Percentiles rank a stretch among this genome's conserved stretches.
Conservation (phyloP, 1,140 invertebrate species). For the Nymphalis io region DNA sequence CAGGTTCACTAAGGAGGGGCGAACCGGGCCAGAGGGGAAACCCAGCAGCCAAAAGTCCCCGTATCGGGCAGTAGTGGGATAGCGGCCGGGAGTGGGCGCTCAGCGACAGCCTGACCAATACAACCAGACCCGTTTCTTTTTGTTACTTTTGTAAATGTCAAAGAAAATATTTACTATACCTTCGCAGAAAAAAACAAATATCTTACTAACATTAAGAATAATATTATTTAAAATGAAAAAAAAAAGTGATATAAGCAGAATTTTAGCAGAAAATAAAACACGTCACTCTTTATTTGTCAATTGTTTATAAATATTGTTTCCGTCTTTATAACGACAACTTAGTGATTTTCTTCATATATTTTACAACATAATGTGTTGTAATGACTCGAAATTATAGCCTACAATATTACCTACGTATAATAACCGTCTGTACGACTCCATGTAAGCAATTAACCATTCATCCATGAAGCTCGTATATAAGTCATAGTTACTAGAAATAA, state of each 20-base stretch:
- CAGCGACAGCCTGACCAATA: conserved; percentile 91
- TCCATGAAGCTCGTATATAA: conserved; percentile 32
- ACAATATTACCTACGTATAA: conserved; percentile 27
- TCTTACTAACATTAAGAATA: too few relatives aligned
- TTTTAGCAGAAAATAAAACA: too few relatives aligned
- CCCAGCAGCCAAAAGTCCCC: too few relatives aligned
- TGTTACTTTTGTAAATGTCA: neutral
- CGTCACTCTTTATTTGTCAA: neutral
- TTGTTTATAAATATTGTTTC: neutral
- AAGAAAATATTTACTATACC: too few relatives aligned
- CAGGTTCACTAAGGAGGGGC: too few relatives aligned
- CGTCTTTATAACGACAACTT: neutral
- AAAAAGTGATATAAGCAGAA: too few relatives aligned
- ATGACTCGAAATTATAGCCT: conserved; percentile 28
- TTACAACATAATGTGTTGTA: conserved; percentile 17
- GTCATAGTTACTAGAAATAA: conserved; percentile 20
- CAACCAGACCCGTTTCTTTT: conserved; percentile 91
- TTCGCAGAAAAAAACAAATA: neutral
- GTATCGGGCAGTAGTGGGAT: conserved; percentile 88
- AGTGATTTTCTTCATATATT: conserved; percentile 17
- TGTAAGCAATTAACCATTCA: conserved; percentile 37
- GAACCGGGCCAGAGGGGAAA: too few relatives aligned
- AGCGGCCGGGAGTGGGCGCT: conserved; percentile 95
- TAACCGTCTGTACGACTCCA: conserved; percentile 23
- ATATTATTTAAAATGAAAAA: too few relatives aligned